Evolutionary conservation across 1,140 invertebrate genomes (phyloP).

Genomic region (Pygmarrhopalites habei): DNA sequence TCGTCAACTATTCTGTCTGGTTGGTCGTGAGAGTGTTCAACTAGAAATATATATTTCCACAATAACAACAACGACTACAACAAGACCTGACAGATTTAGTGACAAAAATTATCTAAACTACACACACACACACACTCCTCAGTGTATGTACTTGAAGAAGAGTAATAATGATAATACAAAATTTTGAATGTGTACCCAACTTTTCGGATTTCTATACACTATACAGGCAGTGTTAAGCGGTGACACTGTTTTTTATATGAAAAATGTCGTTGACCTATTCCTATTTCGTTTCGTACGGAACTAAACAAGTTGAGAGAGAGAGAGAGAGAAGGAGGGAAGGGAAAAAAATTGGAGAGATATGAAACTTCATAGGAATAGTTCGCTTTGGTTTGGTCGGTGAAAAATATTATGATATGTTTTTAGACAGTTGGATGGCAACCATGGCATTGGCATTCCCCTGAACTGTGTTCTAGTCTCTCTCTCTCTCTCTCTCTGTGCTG

Average conservation of each 20-base stretch:
- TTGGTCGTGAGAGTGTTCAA: too few relatives aligned
- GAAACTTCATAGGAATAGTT: not conserved
- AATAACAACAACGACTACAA: too few relatives aligned
- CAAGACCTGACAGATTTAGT: too few relatives aligned
- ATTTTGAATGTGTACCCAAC: too few relatives aligned
- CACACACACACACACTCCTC: too few relatives aligned
- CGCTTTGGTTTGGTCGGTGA: constrained; percentile 4
- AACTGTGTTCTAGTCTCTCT: not conserved
- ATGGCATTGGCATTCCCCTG: constrained; percentile 6
- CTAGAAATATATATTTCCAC: too few relatives aligned
- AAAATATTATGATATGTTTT: constrained; percentile 13
- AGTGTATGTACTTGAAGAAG: too few relatives aligned
- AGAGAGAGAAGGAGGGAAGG: not conserved
- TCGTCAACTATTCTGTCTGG: too few relatives aligned
- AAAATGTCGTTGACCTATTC: constrained; percentile 1
- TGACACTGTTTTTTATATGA: not conserved
- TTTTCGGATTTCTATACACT: too few relatives aligned
- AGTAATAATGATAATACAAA: too few relatives aligned
- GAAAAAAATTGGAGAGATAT: not conserved
- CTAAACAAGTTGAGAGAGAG: not conserved
- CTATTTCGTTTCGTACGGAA: not conserved
- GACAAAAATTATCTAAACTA: too few relatives aligned
- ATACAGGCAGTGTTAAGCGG: too few relatives aligned
- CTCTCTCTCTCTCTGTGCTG: not conserved
- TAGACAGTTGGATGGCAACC: constrained; percentile 7